Conservation (phyloP, 2,888 invertebrate genomes). For the Cylindroiulus punctatus region DNA sequence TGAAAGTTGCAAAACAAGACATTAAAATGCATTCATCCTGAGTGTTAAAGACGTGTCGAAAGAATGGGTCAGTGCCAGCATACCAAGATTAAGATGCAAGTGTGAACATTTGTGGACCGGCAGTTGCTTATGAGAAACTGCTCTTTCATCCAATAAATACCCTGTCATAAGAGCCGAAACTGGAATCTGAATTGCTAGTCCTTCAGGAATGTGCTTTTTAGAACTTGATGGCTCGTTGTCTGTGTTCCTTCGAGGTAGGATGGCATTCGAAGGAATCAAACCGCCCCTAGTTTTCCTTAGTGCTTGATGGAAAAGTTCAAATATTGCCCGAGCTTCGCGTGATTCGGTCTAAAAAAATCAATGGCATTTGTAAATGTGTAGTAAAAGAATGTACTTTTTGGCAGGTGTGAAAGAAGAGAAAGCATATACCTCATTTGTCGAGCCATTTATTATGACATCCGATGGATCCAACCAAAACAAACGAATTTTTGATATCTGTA, state of each 20-base stretch:
- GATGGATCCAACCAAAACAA: conserved; percentile 48
- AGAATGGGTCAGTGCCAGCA: neutral
- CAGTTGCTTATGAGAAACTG: neutral
- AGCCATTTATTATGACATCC: neutral
- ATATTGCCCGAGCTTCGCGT: neutral
- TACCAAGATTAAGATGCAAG: neutral
- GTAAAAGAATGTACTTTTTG: too few species aligned
- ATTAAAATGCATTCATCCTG: neutral
- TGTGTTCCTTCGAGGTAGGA: neutral
- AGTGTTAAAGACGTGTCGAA: neutral
- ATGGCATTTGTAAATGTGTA: neutral
- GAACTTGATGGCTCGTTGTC: neutral
- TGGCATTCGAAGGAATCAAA: conserved; percentile 36
- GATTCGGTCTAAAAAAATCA: neutral
- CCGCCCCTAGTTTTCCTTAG: conserved; percentile 49
- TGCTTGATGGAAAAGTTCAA: neutral
- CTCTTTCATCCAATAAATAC: neutral
- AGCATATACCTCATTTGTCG: neutral
- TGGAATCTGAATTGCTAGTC: conserved; percentile 5
- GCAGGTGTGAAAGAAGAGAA: too few species aligned
- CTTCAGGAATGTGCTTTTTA: neutral
- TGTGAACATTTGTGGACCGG: neutral
- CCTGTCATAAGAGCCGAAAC: conserved; percentile 46
- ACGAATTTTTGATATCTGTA: conserved; percentile 37
- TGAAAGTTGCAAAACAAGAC: neutral